phyloP scores from a whole-genome alignment of 1,140 invertebrate species.

The Heliconius hewitsoni region DNA sequence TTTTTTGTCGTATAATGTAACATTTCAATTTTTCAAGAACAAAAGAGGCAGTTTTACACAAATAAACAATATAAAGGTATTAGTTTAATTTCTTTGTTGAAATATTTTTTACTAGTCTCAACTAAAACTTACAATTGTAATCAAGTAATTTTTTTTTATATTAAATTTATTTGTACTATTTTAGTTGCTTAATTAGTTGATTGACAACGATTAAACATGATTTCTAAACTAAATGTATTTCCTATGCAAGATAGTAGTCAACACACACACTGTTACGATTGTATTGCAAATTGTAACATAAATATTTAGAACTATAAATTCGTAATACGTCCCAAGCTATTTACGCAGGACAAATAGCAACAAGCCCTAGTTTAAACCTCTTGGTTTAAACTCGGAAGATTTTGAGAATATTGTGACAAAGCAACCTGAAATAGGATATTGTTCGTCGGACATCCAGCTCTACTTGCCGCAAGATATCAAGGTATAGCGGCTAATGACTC shows the following conservation, averaged over 20 bases:
- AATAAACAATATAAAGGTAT: too few species aligned
- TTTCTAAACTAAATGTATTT: neutral
- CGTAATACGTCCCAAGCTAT: neutral
- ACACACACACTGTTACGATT: neutral
- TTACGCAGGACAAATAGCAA: conserved; percentile 21
- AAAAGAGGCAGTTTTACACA: too few species aligned
- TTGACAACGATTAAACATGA: too few species aligned
- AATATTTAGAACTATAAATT: conserved; percentile 9
- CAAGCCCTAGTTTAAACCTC: conserved; percentile 23
- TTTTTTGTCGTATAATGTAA: neutral
- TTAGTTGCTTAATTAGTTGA: too few species aligned
- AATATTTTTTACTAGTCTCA: too few species aligned
- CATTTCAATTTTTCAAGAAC: too few species aligned
- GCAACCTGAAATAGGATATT: conserved; percentile 15
- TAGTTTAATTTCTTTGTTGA: too few species aligned
- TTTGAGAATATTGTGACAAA: conserved; percentile 17
- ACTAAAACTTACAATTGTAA: too few species aligned
- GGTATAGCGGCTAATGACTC: neutral
- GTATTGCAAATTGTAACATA: neutral
- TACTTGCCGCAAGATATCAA: neutral
- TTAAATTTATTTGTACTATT: too few species aligned
- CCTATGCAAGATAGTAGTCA: neutral
- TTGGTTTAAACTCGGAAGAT: conserved; percentile 16
- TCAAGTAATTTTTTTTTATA: too few species aligned
- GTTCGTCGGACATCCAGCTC: conserved; percentile 20